Evolutionary conservation across 2,797 vertebrate genomes (phyloP), one percentile per base, ranked within the genome.

Genomic region (Synaphobranchus kaupii): DNA sequence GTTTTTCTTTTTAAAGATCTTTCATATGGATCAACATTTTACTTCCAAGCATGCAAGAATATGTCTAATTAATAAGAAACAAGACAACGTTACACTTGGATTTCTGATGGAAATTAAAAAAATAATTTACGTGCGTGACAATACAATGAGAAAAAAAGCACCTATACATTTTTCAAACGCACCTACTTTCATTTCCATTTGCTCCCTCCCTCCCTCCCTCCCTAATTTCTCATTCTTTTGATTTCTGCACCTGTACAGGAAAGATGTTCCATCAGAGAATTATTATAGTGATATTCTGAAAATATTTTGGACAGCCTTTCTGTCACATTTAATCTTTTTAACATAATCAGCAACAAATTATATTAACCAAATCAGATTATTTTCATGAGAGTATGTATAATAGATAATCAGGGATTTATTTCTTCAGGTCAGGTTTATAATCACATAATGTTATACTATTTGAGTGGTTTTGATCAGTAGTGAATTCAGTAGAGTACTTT

Each of bases 191-290:
- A 85, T 84, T 52, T 84, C 52, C 86, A 87, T 86, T 25, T 78
- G 76, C 22, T 68, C 7, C 6, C n/a, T 68, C 25, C 28, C 58
- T 44, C 39, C 39, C 39, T 39, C 50, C 12, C 85, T 84, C 4
- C 0, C 60, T 12, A 66, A 80, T 90, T 87, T 90, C 88, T 39
- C 87, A 2, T 52, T 31, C 90, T 71, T 47, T 86, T 90, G 87
- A 6, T 66, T 0, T 0, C 8, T 4, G 39, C 81, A 63, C 68
- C 47, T 54, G 25, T 34, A 34, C 56, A 63, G 34, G 83, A 84
- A 84, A 84, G 50, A 39, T 84, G 13, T 56, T 54, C 48, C 52
- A 58, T 31, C 50, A 28, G 82, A 84, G 12, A 50, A 48, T 84
- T 71, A 71, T 66, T 71, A 71, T 10, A 71, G 68, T 71, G 68